phyloP scores from a whole-genome alignment of 1,140 invertebrate species.

The Himalopsyche phryganea region DNA sequence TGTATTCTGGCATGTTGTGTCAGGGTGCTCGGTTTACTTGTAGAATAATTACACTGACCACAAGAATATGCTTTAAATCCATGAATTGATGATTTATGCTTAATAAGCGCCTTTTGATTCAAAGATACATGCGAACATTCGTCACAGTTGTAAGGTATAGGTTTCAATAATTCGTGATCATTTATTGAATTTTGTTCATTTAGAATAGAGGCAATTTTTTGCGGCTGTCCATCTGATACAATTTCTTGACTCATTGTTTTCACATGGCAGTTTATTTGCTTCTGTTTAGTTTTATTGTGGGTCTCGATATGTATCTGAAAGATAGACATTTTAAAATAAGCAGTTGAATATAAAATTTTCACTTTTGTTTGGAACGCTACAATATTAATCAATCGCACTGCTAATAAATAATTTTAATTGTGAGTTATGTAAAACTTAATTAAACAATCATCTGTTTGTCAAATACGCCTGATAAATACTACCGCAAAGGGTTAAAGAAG shows the following conservation, averaged over 20 bases:
- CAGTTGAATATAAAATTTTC: no score
- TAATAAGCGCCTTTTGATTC: conserved; percentile 1
- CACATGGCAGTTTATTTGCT: conserved; percentile 24
- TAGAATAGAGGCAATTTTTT: no score
- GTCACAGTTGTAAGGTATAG: not conserved
- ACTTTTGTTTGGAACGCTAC: no score
- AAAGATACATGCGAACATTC: not conserved
- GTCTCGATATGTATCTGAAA: conserved; percentile 23
- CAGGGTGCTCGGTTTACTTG: conserved; percentile 35
- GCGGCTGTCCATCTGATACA: not conserved
- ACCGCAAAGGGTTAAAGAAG: no score
- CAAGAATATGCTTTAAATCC: conserved; percentile 37
- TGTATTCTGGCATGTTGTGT: conserved; percentile 46
- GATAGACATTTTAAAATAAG: no score
- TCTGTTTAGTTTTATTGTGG: conserved; percentile 2
- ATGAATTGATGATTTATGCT: conserved; percentile 30
- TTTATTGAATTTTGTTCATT: no score
- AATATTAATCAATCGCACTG: no score
- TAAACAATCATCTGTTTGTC: no score
- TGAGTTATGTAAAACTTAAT: no score
- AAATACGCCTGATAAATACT: no score
- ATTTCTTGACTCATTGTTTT: not conserved
- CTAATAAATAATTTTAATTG: no score
- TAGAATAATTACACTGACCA: conserved; percentile 36
- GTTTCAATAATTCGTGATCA: no score